Evolutionary conservation across 2,888 invertebrate species (phyloP), one percentile per base, ranked within the genome.

Genomic region (Agrotis segetum): DNA sequence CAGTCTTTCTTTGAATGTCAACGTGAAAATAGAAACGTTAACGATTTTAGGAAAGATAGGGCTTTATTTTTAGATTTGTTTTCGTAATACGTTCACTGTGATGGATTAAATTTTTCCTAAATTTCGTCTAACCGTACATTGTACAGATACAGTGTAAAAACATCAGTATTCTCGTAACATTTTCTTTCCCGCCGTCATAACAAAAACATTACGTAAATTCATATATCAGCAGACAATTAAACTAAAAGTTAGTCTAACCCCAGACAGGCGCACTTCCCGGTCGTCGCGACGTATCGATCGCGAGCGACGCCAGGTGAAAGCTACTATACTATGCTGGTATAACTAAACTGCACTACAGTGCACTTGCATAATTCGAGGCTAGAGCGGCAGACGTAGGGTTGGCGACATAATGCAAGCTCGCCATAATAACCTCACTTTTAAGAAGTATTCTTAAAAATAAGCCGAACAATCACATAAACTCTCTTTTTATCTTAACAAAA

Each of bases 211-310:
- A 19, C 58, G 46, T 49, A 64, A 50, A 77, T 55, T 52, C 73
- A 73, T 71, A 70, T 46, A 78, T 75, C 58, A 77, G 29, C 29
- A 71, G 75, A 85, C 81, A 76, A 83, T 83, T 78, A 81, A 78
- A 81, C 61, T 83, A 67, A 78, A 75, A 83, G 71, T 81, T 74
- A n/a, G 60, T 70, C 4, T 44, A 46, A 40, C 52, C 82, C 64
- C 83, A 77, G 82, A 71, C 74, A 67, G 74, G 72, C 67, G 74
- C 73, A 81, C 80, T 84, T 81, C 80, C 85, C 82, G 76, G 79
- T 74, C 82, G 90, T 89, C 91, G 89, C 89, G 91, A 83, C 91
- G 91, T 89, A 91, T 91, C 90, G 91, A 90, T 86, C 91, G 88
- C 86, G 74, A 46, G 71, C 84, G 87, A 85, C 87, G 89, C 88